Percentiles rank a stretch among this genome's conserved stretches.
Conservation (phyloP, 1,140 invertebrate species). For the Cephus cinctus region DNA sequence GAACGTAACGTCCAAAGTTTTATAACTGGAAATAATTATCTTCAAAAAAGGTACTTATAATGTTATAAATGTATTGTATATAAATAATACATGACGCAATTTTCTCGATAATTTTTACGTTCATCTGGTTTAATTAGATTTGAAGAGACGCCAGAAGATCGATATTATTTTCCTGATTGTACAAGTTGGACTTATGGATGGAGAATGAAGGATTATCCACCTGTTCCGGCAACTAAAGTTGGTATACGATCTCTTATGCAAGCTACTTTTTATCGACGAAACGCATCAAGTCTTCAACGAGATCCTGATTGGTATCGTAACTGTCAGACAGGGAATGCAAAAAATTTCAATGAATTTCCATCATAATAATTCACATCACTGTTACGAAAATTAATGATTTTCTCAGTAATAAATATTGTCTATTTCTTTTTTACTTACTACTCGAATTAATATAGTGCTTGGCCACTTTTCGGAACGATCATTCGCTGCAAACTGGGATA, state of each 20-base stretch:
- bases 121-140: constrained; percentile 24
- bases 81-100: neutral
- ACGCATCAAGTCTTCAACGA: constrained; percentile 27
- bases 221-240: constrained; percentile 16
- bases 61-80: constrained; percentile 4
- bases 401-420: too few species aligned
- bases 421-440: too few species aligned
- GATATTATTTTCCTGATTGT: constrained; percentile 40
- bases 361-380: too few species aligned
- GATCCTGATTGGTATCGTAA: constrained; percentile 33
- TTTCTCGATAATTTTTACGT: neutral
- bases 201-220: constrained; percentile 35
- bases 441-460: too few species aligned
- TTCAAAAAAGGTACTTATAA: constrained; percentile 29
- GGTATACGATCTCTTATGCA: constrained; percentile 25
- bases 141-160: constrained; percentile 37
- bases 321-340: constrained; percentile 24
- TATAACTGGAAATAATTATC: constrained; percentile 32
- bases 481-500: neutral
- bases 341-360: constrained; percentile 33
- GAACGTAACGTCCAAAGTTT: constrained; percentile 26
- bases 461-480: neutral
- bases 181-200: constrained; percentile 44
- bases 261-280: constrained; percentile 31
- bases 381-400: too few species aligned